Evolutionary conservation across 2,113 vertebrate species (phyloP), one percentile per base, ranked within the genome.

Genomic region (Carettochelys insculpta): DNA sequence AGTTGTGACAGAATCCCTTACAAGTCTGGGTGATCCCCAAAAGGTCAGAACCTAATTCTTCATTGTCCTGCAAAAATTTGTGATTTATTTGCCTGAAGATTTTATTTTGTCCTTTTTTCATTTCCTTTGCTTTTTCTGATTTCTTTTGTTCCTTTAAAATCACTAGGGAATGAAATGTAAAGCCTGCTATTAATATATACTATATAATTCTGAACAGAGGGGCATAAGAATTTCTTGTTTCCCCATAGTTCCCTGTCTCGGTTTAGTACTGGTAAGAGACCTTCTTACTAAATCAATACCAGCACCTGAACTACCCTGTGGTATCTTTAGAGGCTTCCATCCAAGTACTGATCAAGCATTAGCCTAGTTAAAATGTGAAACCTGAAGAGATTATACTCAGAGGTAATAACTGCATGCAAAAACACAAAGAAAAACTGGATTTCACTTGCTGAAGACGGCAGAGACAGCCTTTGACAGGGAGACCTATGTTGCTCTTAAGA

Each of bases 401-500:
- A 94, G 90, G 73, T 79, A 86, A 79, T 27, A 86, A 24, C 19
- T 43, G 19, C 27, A 25, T 22, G 8, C 34, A 81, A 76, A 94
- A 95, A 88, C 27, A 90, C 80, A 93, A 65, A 77, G 92, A 6
- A 92, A 92, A 91, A 9, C 77, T 54, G 82, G 82, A 94, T 93
- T 90, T 95, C 91, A 92, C 79, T 34, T 51, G 54, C 87, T 76
- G 73, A 92, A 96, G 96, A 94, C 84, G 58, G 93, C 88, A 91
- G 73, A 90, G 92, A 94, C 95, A 90, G 79, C 92, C 87, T 89
- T 80, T 50, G 38, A 82, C 91, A 90, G 17, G 61, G 80, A 91
- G 84, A 85, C 96, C 90, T 91, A 90, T 52, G 90, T 86, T 92
- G 87, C 76, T 94, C 92, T 94, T 94, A 71, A 90, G 85, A 95